A percentile compares a stretch with the other conserved stretches of the same genome.
Conservation (phyloP, 2,888 invertebrate genomes). For the Cotesia congregata region DNA sequence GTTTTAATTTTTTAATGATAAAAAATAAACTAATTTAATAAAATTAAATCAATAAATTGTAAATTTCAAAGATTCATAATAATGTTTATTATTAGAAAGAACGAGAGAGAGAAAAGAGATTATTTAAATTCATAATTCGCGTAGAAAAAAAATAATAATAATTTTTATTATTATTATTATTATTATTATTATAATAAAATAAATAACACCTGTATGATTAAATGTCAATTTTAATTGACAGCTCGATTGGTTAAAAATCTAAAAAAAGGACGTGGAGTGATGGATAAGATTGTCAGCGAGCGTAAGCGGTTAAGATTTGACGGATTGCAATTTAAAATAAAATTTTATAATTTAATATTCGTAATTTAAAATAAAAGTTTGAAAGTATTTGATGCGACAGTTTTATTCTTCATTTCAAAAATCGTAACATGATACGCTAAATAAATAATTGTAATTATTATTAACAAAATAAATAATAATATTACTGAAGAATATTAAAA, state of each 20-base stretch:
- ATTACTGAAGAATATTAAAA: not conserved
- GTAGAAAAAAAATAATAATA: conserved; percentile 24
- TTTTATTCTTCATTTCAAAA: conserved; percentile 24
- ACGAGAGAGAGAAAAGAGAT: conserved; percentile 26
- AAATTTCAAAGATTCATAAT: conserved; percentile 58
- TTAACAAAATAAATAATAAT: not conserved
- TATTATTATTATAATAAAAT: conserved; percentile 29
- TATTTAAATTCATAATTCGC: conserved; percentile 35
- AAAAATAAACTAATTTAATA: conserved; percentile 48
- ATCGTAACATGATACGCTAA: not conserved
- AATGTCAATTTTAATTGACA: conserved; percentile 25
- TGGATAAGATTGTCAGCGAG: conserved; percentile 15
- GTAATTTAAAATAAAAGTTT: conserved; percentile 23
- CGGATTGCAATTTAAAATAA: not conserved
- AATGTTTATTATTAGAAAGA: conserved; percentile 44
- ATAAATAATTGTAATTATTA: not conserved
- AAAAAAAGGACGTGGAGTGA: conserved; percentile 19
- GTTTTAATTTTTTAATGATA: conserved; percentile 68
- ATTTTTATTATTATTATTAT: conserved; percentile 20
- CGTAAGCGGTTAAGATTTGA: conserved; percentile 25
- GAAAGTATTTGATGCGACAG: conserved; percentile 35
- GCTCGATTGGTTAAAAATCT: conserved; percentile 26
- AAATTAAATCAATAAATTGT: conserved; percentile 49
- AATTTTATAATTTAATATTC: not conserved
- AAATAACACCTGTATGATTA: conserved; percentile 24